These are phyloP conservation scores for Enhydra lutris DNA, from an alignment of 2,113 vertebrate species.

Conservation along the genomic window DNA sequence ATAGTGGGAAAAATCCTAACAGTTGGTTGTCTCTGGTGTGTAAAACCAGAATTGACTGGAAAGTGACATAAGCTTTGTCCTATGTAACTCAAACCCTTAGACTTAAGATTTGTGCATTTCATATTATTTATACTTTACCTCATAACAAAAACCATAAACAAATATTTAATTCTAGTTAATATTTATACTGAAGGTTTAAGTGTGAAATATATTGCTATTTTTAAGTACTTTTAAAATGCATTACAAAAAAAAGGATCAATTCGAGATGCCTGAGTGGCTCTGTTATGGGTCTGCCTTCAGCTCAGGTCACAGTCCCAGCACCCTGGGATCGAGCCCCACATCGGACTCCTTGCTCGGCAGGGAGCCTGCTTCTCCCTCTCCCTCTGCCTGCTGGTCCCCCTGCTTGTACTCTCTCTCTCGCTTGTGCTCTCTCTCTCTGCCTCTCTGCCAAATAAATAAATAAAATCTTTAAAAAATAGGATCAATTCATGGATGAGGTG, in stretches of 20 bases:
- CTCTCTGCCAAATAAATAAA: background rate
- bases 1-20: background rate
- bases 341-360: background rate
- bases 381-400: background rate
- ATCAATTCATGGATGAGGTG: background rate
- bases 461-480: background rate
- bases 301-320: background rate
- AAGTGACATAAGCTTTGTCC: background rate
- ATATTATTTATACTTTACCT: conserved; percentile 11
- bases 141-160: background rate
- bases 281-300: background rate
- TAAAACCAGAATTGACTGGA: background rate
- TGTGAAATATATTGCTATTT: background rate
- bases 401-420: background rate
- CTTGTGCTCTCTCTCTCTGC: background rate
- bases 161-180: conserved; percentile 4
- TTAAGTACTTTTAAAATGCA: background rate
- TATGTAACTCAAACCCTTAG: background rate
- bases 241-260: background rate
- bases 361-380: background rate
- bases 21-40: background rate
- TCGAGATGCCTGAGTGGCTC: background rate
- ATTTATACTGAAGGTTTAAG: background rate
- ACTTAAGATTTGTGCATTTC: background rate
- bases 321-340: background rate